Percentiles rank a stretch among this genome's conserved stretches.
Evolutionary conservation across 2,888 invertebrate genomes (phyloP).

Genomic region (Helobdella robusta): DNA sequence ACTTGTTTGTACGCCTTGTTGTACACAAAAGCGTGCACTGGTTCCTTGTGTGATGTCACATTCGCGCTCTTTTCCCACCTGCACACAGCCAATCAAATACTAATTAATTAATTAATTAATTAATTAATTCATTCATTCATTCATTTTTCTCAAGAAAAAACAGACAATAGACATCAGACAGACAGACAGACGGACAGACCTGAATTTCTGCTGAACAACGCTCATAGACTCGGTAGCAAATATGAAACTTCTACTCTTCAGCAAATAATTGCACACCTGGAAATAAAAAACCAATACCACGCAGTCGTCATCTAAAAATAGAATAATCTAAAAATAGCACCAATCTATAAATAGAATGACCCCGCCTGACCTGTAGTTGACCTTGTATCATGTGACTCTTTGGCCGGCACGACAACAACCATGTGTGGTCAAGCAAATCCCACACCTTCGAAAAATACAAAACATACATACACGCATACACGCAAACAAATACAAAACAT

Average conservation of each 20-base stretch:
- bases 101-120: too few species aligned
- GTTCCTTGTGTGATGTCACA: conserved; percentile 47
- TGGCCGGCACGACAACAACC: conserved; percentile 47
- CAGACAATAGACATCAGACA: too few species aligned
- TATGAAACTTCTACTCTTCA: conserved; percentile 42
- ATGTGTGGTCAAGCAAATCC: conserved; percentile 49
- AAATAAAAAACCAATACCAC: too few species aligned
- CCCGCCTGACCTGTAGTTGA: too few species aligned
- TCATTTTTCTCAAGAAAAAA: too few species aligned
- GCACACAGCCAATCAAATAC: too few species aligned
- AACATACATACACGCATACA: not conserved
- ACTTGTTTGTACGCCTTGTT: conserved; percentile 48
- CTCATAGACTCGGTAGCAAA: conserved; percentile 49
- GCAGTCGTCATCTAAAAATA: too few species aligned
- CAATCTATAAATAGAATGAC: too few species aligned
- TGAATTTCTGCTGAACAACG: conserved; percentile 44
- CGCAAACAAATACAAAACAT: not conserved
- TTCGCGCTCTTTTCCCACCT: conserved; percentile 47
- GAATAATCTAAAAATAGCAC: too few species aligned
- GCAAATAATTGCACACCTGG: conserved; percentile 48
- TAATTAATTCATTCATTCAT: too few species aligned
- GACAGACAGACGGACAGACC: conserved; percentile 43
- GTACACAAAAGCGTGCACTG: conserved; percentile 45
- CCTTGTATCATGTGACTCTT: conserved; percentile 50
- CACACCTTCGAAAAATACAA: conserved; percentile 41